A percentile compares a stretch with the other conserved stretches of the same genome.
These are phyloP conservation scores for Yponomeuta evonymella DNA, from an alignment of 2,888 invertebrate genomes.

Conservation along the genomic window DNA sequence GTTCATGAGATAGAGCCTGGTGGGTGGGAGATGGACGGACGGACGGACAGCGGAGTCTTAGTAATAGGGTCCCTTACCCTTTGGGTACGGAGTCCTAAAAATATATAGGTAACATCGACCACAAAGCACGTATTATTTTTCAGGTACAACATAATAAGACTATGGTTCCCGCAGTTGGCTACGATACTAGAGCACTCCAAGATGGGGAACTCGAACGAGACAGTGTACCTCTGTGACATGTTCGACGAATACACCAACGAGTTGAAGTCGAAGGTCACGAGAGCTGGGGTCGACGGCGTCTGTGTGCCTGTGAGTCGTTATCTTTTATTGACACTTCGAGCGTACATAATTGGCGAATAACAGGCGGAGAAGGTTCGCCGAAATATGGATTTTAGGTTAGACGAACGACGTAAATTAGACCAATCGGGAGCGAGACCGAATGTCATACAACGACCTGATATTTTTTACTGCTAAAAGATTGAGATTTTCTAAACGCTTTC, in stretches of 20 bases:
- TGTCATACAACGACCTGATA: too few species aligned
- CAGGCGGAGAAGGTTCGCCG: too few species aligned
- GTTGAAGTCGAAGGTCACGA: constrained; percentile 27
- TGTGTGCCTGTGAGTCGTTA: constrained; percentile 47
- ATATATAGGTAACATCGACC: too few species aligned
- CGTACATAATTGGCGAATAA: too few species aligned
- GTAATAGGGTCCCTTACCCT: too few species aligned
- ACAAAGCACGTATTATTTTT: constrained; percentile 13
- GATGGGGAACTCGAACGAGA: constrained; percentile 23
- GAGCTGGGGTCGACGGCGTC: constrained; percentile 29
- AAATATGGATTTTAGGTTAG: not conserved
- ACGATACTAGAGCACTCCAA: constrained; percentile 60
- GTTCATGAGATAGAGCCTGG: too few species aligned
- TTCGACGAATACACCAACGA: constrained; percentile 51
- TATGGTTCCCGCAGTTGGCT: constrained; percentile 66
- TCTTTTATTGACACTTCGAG: not conserved
- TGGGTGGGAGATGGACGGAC: too few species aligned
- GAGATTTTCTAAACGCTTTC: too few species aligned
- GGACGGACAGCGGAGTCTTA: too few species aligned
- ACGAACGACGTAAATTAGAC: not conserved
- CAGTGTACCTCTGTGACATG: constrained; percentile 49
- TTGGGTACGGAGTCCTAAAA: too few species aligned
- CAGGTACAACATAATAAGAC: constrained; percentile 56
- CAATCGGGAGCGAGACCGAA: too few species aligned
- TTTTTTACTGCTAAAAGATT: too few species aligned